Evolutionary conservation across 2,888 invertebrate species (phyloP), one percentile per base, ranked within the genome.

Genomic region (Adelphocoris suturalis): DNA sequence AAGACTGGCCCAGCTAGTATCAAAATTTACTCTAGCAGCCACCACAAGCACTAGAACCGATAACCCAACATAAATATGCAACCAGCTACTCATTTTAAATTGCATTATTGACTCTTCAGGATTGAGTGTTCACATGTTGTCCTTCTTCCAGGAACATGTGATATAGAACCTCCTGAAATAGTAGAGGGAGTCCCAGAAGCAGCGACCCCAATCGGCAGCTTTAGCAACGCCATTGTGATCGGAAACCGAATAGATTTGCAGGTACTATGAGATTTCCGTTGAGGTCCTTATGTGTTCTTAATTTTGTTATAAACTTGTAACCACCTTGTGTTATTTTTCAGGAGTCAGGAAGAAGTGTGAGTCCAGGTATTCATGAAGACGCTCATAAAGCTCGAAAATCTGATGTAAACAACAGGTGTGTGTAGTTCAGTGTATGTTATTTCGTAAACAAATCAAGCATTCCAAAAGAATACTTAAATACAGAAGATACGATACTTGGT

Each of bases 201-300:
- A 0, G 80, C 90, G 75, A 93, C 93, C 90, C 93, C 93, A 46
- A 94, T 94, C 68, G 94, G 94, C 90, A 97, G 96, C 92, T 97
- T 98, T 93, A 97, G 97, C 90, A 97, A 96, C 92, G 96, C 97
- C 4, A 96, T 97, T 3, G 94, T 98, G 7, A 95, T 97, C 52
- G 98, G 98, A 37, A 98, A 98, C 93, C 95, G 98, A 92, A 97
- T 98, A 91, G 97, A 98, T 92, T 95, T 98, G 80, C 95, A 95
- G 91, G 93, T 93, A n/a, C n/a, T n/a, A n/a, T n/a, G n/a, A 91
- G 91, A 78, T 55, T 37, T 81, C 9, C 16, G 19, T n/a, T 57
- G 52, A 7, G 52, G 2, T 11, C 16, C 52, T 52, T 75, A 12
- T 75, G 23, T 19, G 19, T 3, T 75, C n/a, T 37, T 37, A 37